phyloP scores from a whole-genome alignment of 2,888 invertebrate species.

The Chesias legatella region DNA sequence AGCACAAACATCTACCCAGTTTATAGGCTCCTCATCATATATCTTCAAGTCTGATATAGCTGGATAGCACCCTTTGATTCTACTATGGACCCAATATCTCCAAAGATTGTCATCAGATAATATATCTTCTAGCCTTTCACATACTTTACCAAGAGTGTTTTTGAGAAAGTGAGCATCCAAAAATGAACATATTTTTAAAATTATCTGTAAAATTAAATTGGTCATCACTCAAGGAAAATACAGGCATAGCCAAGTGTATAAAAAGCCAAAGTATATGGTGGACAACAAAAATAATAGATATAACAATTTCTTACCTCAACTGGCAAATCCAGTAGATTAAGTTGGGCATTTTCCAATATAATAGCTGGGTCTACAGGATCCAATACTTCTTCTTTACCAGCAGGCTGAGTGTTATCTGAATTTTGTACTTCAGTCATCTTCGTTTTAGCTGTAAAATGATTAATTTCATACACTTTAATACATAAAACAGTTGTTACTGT shows the following conservation, averaged over 20 bases:
- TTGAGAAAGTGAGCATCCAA: slow-evolving; percentile 79
- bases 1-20: slow-evolving; percentile 81
- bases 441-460: slow-evolving; percentile 29
- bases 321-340: slow-evolving; percentile 57
- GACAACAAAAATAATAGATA: too few species aligned
- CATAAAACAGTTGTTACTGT: not conserved
- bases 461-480: too few species aligned
- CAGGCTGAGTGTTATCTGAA: slow-evolving; percentile 45
- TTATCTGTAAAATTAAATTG: slow-evolving; percentile 66
- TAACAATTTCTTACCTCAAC: slow-evolving; percentile 53
- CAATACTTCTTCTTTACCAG: slow-evolving; percentile 45
- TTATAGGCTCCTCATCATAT: slow-evolving; percentile 61
- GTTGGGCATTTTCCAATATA: slow-evolving; percentile 38
- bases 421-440: slow-evolving; percentile 59
- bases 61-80: slow-evolving; percentile 61
- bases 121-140: slow-evolving; percentile 78
- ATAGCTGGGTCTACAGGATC: slow-evolving; percentile 28
- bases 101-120: slow-evolving; percentile 78
- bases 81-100: slow-evolving; percentile 74
- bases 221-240: too few species aligned
- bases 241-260: too few species aligned
- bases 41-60: slow-evolving; percentile 55
- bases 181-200: slow-evolving; percentile 81
- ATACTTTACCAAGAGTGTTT: slow-evolving; percentile 74
- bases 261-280: not conserved